Percentiles rank a stretch among this genome's conserved stretches.
phyloP scores from a whole-genome alignment of 2,113 vertebrate species.

The Podarcis muralis region DNA sequence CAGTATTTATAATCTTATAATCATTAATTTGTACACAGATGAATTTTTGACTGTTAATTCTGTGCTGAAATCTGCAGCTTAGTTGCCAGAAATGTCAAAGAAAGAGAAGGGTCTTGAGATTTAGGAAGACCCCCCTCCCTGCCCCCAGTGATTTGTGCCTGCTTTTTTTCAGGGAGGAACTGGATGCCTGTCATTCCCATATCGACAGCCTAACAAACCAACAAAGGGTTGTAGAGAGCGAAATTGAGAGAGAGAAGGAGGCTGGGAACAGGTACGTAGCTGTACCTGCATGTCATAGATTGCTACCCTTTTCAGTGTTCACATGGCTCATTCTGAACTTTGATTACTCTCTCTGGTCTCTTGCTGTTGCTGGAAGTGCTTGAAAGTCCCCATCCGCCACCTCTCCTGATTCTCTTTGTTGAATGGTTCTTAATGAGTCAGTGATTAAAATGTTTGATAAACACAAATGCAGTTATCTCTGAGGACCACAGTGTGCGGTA shows the following conservation, averaged over 20 bases:
- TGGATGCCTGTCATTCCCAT: constrained; percentile 74
- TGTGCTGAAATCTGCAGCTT: not conserved
- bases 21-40: too few relatives aligned
- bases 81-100: not conserved
- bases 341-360: not conserved
- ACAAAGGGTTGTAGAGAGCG: constrained; percentile 71
- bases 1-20: too few relatives aligned
- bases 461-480: accelerated
- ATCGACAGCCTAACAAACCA: constrained; percentile 71
- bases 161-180: constrained; percentile 69
- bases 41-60: not conserved
- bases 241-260: constrained; percentile 72
- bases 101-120: accelerated
- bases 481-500: not conserved
- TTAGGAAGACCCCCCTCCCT: too few relatives aligned
- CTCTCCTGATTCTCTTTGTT: not conserved
- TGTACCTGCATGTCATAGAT: not conserved
- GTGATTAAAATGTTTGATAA: not conserved
- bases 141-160: not conserved
- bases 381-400: not conserved
- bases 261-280: constrained; percentile 79
- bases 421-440: not conserved
- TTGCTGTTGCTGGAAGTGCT: not conserved
- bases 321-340: not conserved
- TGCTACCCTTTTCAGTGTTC: not conserved